Evolutionary conservation across 1,140 invertebrate species (phyloP).

Genomic region (Lasaia peninsularis): DNA sequence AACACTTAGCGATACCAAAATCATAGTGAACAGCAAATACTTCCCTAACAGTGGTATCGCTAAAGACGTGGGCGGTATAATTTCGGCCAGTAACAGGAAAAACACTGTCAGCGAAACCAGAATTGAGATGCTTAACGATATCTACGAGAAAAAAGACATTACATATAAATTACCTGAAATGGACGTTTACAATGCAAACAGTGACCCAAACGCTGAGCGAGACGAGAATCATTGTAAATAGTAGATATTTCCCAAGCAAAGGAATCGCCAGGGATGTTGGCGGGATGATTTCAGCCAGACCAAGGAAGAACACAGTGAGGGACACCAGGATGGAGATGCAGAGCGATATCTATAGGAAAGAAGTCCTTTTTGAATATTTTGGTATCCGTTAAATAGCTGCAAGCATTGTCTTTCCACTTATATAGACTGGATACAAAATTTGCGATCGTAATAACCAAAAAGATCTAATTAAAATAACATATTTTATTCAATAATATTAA

Average conservation of each 20-base stretch:
- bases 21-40: slow-evolving; percentile 98
- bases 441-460: slow-evolving; percentile 1
- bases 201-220: slow-evolving; percentile 97
- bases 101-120: slow-evolving; percentile 98
- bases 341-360: slow-evolving; percentile 84
- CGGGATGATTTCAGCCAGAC: slow-evolving; percentile 97
- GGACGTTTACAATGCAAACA: slow-evolving; percentile 97
- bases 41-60: slow-evolving; percentile 98
- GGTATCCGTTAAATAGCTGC: slow-evolving; percentile 7
- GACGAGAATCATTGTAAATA: slow-evolving; percentile 99
- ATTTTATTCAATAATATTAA: neutral
- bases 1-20: slow-evolving; percentile 96
- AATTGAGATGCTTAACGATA: slow-evolving; percentile 97
- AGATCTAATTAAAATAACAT: neutral
- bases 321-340: slow-evolving; percentile 98
- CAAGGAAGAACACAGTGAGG: slow-evolving; percentile 97
- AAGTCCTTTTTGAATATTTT: slow-evolving; percentile 65
- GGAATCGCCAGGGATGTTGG: slow-evolving; percentile 97
- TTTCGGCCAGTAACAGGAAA: slow-evolving; percentile 97
- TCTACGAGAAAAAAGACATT: slow-evolving; percentile 75
- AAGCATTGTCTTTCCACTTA: slow-evolving; percentile 44
- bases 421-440: slow-evolving; percentile 17
- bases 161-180: slow-evolving; percentile 89
- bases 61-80: slow-evolving; percentile 97
- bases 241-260: slow-evolving; percentile 94